A percentile compares a stretch with the other conserved stretches of the same genome.
Conservation (phyloP, 2,113 vertebrate species). For the Scomber scombrus region DNA sequence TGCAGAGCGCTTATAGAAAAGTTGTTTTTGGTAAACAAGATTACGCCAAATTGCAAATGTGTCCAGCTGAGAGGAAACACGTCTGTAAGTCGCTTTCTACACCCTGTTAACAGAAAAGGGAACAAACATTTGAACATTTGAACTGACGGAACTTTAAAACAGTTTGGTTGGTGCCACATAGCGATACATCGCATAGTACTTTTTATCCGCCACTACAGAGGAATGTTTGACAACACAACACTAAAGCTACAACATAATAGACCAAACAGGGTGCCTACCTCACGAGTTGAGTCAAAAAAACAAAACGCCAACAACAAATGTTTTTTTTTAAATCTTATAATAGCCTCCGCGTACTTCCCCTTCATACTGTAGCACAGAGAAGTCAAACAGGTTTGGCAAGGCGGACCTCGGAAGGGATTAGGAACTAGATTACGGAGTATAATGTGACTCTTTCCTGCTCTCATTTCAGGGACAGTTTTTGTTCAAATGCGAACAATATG, state of each 20-base stretch:
- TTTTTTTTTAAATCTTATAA: background rate
- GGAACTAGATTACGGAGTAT: background rate
- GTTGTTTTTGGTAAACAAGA: background rate
- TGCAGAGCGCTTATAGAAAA: background rate
- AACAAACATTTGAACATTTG: background rate
- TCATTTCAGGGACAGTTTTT: conserved; percentile 1
- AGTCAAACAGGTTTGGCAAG: conserved; percentile 10
- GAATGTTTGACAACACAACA: conserved; percentile 47
- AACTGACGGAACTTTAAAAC: background rate
- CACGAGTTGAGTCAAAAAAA: background rate
- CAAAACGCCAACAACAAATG: background rate
- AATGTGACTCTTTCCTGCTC: background rate
- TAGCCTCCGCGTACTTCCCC: conserved; percentile 30
- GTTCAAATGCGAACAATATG: background rate
- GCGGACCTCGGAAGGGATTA: background rate
- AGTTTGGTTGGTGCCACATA: background rate
- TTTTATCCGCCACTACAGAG: background rate
- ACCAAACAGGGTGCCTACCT: conserved; percentile 40
- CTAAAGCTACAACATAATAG: background rate
- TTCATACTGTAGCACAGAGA: background rate
- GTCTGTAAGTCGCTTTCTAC: background rate
- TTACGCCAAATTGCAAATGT: background rate
- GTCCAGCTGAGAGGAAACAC: accelerated
- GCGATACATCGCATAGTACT: accelerated
- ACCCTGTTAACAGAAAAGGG: accelerated